phyloP scores from a whole-genome alignment of 1,140 invertebrate genomes.

The Cardiocondyla obscurior region DNA sequence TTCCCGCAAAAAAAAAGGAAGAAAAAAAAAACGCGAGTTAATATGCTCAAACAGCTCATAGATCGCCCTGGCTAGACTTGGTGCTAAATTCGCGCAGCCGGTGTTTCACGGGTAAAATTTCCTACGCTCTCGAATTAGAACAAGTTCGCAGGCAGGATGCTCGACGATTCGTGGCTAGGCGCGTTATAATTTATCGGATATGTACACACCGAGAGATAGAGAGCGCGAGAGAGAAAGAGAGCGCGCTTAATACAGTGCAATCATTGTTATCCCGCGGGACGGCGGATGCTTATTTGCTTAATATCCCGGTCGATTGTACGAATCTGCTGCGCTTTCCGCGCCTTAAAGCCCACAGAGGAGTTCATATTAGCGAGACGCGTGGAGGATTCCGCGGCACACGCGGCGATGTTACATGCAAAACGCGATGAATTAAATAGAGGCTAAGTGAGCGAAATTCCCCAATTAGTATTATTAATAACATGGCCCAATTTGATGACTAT shows the following conservation, averaged over 20 bases:
- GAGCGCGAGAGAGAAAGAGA: no score
- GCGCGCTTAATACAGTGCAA: constrained; percentile 52
- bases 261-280: constrained; percentile 53
- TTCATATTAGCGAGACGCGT: neutral
- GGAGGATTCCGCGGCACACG: neutral
- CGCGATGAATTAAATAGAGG: neutral
- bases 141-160: constrained; percentile 3
- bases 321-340: constrained; percentile 32
- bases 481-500: no score
- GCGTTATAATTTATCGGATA: constrained; percentile 33
- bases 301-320: constrained; percentile 24
- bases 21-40: no score
- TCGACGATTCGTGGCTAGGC: neutral
- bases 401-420: neutral
- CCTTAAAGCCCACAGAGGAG: neutral
- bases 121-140: neutral
- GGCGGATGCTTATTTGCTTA: constrained; percentile 55
- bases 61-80: no score
- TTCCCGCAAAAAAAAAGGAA: no score
- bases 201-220: constrained; percentile 32
- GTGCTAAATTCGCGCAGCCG: no score
- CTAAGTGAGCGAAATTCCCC: neutral
- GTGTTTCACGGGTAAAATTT: no score
- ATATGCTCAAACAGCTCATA: no score
- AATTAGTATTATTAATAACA: no score